Evolutionary conservation across 2,113 vertebrate genomes (phyloP), one percentile per base, ranked within the genome.

Genomic region (Ranitomeya imitator): DNA sequence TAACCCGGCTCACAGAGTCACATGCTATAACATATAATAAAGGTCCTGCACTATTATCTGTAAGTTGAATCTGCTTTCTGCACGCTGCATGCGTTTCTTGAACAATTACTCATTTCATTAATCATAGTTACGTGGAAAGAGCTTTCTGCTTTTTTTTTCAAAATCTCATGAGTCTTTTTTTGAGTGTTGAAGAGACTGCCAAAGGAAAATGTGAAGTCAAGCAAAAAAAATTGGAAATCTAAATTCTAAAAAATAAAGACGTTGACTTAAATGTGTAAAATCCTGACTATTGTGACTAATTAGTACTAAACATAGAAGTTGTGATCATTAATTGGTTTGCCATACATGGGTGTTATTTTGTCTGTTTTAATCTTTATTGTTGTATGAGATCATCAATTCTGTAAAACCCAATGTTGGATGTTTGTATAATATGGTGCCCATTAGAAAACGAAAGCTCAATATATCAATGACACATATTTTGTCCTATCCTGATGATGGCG

Each of bases 151-250:
- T 69, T 71, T 69, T 54, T 45, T 45, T 45, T 45, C 26, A 71
- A 84, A 84, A 69, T 84, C 82, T 84, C 82, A 71, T n/a, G 65
- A 84, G 82, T 71, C 78, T 83, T 83, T 80, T 21, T 71, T 71
- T 52, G 45, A 69, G 63, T 19, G 45, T 51, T 71, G 63, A 10
- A 84, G 63, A 84, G n/a, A 55, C 45, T 54, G 51, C 82, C 52
- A n/a, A 69, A 69, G 51, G 63, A 84, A 84, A 84, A 54, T 84
- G 82, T 69, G 63, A 14, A 84, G 82, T 65, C 82, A 84, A 84
- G 82, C 82, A 84, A 84, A 81, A 55, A 67, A 16, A 23, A 13
- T 83, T 54, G 4, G 9, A 71, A 84, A 84, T 45, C 19, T 83
- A 15, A 65, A 83, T 60, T 63, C 6, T 83, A 65, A 83, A 11